Evolutionary conservation across 2,113 vertebrate genomes (phyloP).

Genomic region (Halcyon senegalensis): DNA sequence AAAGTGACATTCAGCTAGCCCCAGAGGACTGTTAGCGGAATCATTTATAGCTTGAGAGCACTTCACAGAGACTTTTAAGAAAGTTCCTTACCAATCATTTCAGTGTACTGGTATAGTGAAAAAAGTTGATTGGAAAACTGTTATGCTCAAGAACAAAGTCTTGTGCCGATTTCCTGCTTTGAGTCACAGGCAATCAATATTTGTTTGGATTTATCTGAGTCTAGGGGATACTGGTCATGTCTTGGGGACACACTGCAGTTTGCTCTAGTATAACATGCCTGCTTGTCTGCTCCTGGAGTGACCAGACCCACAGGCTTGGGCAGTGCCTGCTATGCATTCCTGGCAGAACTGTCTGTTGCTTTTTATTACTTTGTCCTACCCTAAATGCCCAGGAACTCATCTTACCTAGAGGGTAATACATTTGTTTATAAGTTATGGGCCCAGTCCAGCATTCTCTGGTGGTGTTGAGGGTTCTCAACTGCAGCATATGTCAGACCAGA

Average conservation of each 20-base stretch:
- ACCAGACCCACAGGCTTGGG: not conserved
- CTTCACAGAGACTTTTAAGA: not conserved
- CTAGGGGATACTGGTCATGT: accelerated
- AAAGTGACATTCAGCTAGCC: slow-evolving; percentile 2
- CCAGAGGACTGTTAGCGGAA: not conserved
- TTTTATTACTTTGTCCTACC: not conserved
- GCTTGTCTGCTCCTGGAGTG: not conserved
- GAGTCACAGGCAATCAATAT: not conserved
- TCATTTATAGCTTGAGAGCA: not conserved
- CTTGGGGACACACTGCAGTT: not conserved
- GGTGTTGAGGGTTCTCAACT: not conserved
- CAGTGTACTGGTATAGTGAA: accelerated
- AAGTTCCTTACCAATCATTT: not conserved
- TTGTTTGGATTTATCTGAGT: not conserved
- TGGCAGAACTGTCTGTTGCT: not conserved
- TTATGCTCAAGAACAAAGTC: not conserved
- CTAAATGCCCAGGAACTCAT: not conserved
- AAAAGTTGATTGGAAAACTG: not conserved
- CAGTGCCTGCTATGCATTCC: not conserved
- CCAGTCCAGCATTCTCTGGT: not conserved
- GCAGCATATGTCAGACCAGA: not conserved
- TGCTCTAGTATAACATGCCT: accelerated
- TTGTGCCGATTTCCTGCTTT: not conserved
- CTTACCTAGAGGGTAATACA: not conserved
- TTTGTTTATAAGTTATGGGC: not conserved